Percentiles rank a stretch among this genome's conserved stretches.
Conservation (phyloP, 2,797 vertebrate genomes). For the Sebastes iracundus region DNA sequence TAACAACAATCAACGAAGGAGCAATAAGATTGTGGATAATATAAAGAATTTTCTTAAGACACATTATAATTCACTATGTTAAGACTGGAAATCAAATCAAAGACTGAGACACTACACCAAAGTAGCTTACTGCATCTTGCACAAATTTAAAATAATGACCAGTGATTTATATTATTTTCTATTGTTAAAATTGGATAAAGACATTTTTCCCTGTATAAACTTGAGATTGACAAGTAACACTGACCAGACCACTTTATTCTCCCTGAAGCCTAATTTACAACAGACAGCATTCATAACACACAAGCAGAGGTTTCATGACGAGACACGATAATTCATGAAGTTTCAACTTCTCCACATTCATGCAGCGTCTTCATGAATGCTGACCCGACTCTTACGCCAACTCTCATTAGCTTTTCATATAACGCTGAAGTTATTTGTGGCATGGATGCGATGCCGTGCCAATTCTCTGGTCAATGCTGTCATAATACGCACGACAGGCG, state of each 20-base stretch:
- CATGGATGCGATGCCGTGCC: conserved; percentile 18
- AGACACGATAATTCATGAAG: conserved; percentile 15
- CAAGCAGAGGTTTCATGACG: conserved; percentile 5
- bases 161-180: not conserved
- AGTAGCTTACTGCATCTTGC: not conserved
- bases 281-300: conserved; percentile 32
- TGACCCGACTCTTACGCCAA: conserved; percentile 41
- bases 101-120: not conserved
- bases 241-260: not conserved
- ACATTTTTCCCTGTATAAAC: not conserved
- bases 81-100: not conserved
- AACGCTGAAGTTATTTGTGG: conserved; percentile 54
- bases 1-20: not conserved
- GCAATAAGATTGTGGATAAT: not conserved
- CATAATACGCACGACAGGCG: conserved; percentile 22
- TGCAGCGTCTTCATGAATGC: conserved; percentile 10
- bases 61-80: not conserved
- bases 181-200: not conserved
- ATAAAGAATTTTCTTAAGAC: not conserved
- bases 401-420: conserved; percentile 46
- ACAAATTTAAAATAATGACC: not conserved
- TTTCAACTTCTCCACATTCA: conserved; percentile 20
- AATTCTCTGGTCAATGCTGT: conserved; percentile 57
- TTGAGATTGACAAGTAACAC: conserved; percentile 11
- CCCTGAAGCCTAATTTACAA: conserved; percentile 30